A percentile compares a stretch with the other conserved stretches of the same genome.
phyloP scores from a whole-genome alignment of 2,888 invertebrate species.

The Lacanobia wlatinum region DNA sequence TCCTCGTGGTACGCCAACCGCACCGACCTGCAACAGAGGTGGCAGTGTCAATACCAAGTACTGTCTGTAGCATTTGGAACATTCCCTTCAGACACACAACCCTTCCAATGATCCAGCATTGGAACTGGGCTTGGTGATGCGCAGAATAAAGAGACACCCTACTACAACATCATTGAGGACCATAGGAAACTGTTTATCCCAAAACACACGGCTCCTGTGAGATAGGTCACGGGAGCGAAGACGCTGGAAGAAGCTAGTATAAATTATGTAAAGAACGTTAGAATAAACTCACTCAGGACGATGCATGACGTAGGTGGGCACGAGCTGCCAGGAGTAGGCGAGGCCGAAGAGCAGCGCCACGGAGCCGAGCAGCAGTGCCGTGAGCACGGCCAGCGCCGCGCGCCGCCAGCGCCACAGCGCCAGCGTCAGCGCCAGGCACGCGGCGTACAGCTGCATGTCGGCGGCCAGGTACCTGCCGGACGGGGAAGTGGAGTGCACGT shows the following conservation, averaged over 20 bases:
- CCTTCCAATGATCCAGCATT: background rate
- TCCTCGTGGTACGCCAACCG: conserved; percentile 79
- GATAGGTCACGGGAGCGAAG: background rate
- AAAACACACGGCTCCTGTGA: too few relatives aligned
- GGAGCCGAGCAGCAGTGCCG: conserved; percentile 70
- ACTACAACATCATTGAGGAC: too few relatives aligned
- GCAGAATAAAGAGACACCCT: too few relatives aligned
- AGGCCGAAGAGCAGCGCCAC: conserved; percentile 72
- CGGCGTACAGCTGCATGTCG: conserved; percentile 86
- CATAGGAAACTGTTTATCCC: too few relatives aligned
- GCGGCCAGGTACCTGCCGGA: conserved; percentile 85
- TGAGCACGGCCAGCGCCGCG: conserved; percentile 73
- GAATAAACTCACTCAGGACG: conserved; percentile 80
- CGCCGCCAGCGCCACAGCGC: conserved; percentile 75
- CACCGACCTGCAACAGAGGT: conserved; percentile 74
- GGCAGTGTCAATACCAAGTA: background rate
- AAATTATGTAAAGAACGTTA: background rate
- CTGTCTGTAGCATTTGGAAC: background rate
- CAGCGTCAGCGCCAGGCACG: conserved; percentile 78
- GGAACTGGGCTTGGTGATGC: too few relatives aligned
- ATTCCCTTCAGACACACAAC: background rate
- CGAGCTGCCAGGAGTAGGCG: conserved; percentile 80
- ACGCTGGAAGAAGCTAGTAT: background rate
- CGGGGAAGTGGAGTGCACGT: too few relatives aligned
- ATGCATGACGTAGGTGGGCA: conserved; percentile 84